Conservation (phyloP, 2,797 vertebrate genomes). For the Karalla daura region DNA sequence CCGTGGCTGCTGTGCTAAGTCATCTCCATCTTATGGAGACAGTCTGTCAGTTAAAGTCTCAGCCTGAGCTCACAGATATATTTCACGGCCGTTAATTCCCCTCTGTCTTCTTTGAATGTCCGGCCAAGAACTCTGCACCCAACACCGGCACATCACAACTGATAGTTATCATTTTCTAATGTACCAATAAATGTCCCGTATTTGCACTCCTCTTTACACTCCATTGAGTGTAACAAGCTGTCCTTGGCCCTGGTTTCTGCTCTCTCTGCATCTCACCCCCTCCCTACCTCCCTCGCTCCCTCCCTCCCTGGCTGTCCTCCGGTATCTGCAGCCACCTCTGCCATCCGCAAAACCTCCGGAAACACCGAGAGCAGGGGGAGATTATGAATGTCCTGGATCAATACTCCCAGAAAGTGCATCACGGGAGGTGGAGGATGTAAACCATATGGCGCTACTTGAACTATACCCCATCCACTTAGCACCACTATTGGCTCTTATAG, state of each 20-base stretch:
- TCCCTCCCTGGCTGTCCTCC: background rate
- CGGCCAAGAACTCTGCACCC: conserved; percentile 6
- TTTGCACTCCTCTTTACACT: conserved; percentile 31
- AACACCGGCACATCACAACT: conserved; percentile 23
- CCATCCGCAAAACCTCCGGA: conserved; percentile 44
- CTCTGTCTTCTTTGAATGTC: conserved; percentile 21
- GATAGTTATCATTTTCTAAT: conserved; percentile 40
- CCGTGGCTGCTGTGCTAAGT: conserved; percentile 20
- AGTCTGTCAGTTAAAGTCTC: background rate
- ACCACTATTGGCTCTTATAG: conserved; percentile 16
- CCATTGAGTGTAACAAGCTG: conserved; percentile 36
- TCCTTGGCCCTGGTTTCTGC: conserved; percentile 35
- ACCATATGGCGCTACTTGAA: conserved; percentile 72
- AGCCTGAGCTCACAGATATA: conserved; percentile 5
- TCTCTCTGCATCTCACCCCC: too few species aligned
- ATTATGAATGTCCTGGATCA: conserved; percentile 66
- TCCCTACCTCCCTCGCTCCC: too few species aligned
- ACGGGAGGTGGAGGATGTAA: conserved; percentile 47
- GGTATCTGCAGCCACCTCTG: conserved; percentile 38
- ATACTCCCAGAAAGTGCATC: conserved; percentile 54
- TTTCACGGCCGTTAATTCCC: conserved; percentile 24
- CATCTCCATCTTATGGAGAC: conserved; percentile 16
- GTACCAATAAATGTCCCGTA: conserved; percentile 39
- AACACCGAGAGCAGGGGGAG: conserved; percentile 48
- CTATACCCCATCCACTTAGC: conserved; percentile 64